Conservation (phyloP, 1,140 invertebrate genomes). For the Procambarus clarkii region DNA sequence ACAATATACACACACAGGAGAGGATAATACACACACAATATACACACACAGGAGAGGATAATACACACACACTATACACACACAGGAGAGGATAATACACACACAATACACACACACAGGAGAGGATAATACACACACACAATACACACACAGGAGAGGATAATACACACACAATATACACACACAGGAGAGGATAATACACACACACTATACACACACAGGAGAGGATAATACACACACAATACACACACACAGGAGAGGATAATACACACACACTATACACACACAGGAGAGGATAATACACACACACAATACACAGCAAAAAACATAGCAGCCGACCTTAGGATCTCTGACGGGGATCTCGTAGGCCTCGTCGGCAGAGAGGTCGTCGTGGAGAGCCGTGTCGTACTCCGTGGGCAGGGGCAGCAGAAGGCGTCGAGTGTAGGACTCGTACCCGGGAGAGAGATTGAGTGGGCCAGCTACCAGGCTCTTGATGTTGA, state of each 20-base stretch:
- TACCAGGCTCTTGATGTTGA: constrained; percentile 53
- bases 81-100: not conserved
- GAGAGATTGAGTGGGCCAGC: constrained; percentile 58
- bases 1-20: too few relatives aligned
- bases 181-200: too few relatives aligned
- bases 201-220: too few relatives aligned
- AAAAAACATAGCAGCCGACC: constrained; percentile 20
- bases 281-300: not conserved
- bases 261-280: not conserved
- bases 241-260: not conserved
- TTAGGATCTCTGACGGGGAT: constrained; percentile 49
- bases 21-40: not conserved
- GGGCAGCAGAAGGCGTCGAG: constrained; percentile 81
- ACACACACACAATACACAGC: not conserved
- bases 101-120: too few relatives aligned
- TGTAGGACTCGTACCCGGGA: constrained; percentile 86
- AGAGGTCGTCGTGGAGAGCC: constrained; percentile 82
- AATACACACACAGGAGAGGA: too few relatives aligned
- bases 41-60: too few relatives aligned
- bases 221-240: not conserved
- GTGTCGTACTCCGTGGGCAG: constrained; percentile 83
- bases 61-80: not conserved
- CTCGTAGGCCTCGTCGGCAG: constrained; percentile 80
- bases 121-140: not conserved
- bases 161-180: not conserved